Conservation (phyloP, 2,113 vertebrate species). For the Leucoraja erinaceus region DNA sequence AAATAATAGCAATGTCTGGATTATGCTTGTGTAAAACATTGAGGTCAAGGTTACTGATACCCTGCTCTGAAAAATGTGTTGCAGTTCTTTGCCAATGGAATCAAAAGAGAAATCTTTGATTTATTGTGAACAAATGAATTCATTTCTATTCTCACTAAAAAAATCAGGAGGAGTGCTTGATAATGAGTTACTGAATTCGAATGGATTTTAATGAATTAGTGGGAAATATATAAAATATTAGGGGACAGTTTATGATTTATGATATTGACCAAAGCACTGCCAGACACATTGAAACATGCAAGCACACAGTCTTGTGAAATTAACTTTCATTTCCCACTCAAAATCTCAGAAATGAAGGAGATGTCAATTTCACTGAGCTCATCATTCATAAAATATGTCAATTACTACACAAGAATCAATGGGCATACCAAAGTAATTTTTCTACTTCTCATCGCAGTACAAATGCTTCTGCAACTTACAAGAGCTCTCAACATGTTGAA, state of each 20-base stretch:
- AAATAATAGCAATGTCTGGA: too few species aligned
- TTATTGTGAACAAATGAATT: too few species aligned
- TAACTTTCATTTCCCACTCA: neutral
- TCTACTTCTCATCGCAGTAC: neutral
- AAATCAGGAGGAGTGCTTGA: too few species aligned
- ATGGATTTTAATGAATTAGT: neutral
- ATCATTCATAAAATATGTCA: neutral
- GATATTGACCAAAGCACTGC: neutral
- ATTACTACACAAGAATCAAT: neutral
- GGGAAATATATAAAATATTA: neutral
- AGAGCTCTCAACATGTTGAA: constrained; percentile 14
- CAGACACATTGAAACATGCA: neutral
- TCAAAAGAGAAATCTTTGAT: too few species aligned
- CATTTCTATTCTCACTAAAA: too few species aligned
- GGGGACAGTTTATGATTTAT: neutral
- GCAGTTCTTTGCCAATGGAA: too few species aligned
- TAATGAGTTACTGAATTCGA: too few species aligned
- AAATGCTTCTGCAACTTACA: neutral
- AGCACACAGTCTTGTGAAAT: neutral
- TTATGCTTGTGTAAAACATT: too few species aligned
- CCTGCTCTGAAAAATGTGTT: too few species aligned
- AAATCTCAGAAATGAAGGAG: neutral
- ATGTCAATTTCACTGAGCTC: neutral
- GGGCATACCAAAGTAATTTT: neutral
- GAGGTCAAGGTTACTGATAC: too few species aligned